A percentile compares a stretch with the other conserved stretches of the same genome.
These are phyloP conservation scores for Drosophila triauraria DNA, from an alignment of 1,140 invertebrate species.

Conservation along the genomic window DNA sequence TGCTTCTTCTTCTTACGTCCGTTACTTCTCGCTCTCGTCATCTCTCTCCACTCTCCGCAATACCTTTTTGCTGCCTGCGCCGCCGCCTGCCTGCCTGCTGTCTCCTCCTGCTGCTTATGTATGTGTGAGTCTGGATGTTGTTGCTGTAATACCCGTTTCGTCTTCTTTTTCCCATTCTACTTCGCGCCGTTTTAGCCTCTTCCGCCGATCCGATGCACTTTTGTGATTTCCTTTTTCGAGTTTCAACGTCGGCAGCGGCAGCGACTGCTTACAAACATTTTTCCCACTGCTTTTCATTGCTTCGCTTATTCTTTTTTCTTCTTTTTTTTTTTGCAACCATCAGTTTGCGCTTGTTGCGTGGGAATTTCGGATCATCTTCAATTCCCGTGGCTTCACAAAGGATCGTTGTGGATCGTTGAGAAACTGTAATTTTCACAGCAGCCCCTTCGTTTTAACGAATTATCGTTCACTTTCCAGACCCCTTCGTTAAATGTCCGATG, in stretches of 20 bases:
- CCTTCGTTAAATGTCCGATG: not conserved
- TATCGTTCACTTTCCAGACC: not conserved
- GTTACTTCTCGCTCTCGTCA: conserved; percentile 75
- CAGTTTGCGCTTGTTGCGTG: conserved; percentile 66
- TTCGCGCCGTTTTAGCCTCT: conserved; percentile 80
- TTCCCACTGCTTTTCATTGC: conserved; percentile 74
- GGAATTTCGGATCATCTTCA: conserved; percentile 66
- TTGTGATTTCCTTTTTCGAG: conserved; percentile 78
- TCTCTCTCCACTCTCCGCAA: conserved; percentile 48
- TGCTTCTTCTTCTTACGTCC: conserved; percentile 77
- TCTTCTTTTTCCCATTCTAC: conserved; percentile 77
- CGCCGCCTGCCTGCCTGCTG: conserved; percentile 23
- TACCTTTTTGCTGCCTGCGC: conserved; percentile 48
- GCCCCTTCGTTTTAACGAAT: conserved; percentile 1
- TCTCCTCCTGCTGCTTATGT: conserved; percentile 10
- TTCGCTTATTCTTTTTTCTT: conserved; percentile 48
- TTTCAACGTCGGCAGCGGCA: conserved; percentile 55
- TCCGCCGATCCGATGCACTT: conserved; percentile 74
- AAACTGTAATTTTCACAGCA: conserved; percentile 5
- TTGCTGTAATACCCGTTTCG: conserved; percentile 80
- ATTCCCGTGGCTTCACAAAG: conserved; percentile 36
- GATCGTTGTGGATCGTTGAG: conserved; percentile 19
- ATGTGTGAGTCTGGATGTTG: conserved; percentile 26
- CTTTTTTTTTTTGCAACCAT: conserved; percentile 56
- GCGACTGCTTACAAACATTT: conserved; percentile 56